Evolutionary conservation across 2,888 invertebrate species (phyloP).

Genomic region (Drosophila silvestris): DNA sequence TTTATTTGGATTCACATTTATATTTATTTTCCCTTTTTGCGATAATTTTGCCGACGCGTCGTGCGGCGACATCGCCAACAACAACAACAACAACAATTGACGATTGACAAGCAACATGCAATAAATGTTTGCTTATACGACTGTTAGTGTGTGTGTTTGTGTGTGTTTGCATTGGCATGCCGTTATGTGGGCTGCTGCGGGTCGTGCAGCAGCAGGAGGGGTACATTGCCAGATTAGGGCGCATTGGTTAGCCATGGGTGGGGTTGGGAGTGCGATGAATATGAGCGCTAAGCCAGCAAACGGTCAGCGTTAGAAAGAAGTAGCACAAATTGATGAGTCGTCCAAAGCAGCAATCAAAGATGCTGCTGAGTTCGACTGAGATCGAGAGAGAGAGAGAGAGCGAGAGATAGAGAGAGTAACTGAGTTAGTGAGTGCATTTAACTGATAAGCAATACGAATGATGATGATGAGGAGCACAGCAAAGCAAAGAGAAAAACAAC

Average conservation of each 20-base stretch:
- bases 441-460: constrained; percentile 61
- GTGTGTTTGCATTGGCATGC: constrained; percentile 10
- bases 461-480: constrained; percentile 21
- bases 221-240: constrained; percentile 1
- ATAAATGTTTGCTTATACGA: constrained; percentile 36
- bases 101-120: constrained; percentile 48
- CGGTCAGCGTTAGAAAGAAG: constrained; percentile 43
- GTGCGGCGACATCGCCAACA: constrained; percentile 53
- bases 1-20: constrained; percentile 69
- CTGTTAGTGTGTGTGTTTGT: constrained; percentile 2
- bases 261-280: not conserved
- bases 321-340: constrained; percentile 59
- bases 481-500: constrained; percentile 30
- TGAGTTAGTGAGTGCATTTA: constrained; percentile 1
- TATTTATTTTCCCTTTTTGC: constrained; percentile 58
- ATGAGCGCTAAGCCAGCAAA: constrained; percentile 29
- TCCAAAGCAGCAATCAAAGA: constrained; percentile 28
- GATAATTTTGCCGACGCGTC: constrained; percentile 44
- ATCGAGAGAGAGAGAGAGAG: not conserved
- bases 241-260: not conserved
- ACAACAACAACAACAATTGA: constrained; percentile 44
- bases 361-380: constrained; percentile 28
- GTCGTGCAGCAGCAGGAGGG: constrained; percentile 20
- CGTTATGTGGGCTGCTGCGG: constrained; percentile 45
- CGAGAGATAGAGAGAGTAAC: not conserved